These are phyloP conservation scores for Spermophilus dauricus DNA, from an alignment of 2,113 vertebrate species.

Conservation along the genomic window DNA sequence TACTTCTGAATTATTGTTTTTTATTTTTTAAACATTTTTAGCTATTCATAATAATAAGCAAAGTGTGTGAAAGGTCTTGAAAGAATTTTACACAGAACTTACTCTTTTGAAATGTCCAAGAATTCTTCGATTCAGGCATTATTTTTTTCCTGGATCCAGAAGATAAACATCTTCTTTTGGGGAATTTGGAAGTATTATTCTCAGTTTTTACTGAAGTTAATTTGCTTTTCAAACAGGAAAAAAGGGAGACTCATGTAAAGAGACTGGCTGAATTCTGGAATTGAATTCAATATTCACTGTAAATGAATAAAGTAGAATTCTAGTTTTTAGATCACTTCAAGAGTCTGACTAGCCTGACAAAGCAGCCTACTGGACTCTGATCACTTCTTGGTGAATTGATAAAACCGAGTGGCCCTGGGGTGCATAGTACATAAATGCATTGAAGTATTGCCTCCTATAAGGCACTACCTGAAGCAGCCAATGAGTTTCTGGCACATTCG, in stretches of 20 bases:
- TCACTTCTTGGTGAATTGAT: neutral
- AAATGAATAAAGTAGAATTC: neutral
- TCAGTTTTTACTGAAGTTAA: neutral
- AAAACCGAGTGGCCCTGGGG: neutral
- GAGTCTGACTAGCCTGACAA: neutral
- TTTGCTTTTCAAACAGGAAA: neutral
- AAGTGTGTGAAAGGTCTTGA: neutral
- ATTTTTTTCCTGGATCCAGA: neutral
- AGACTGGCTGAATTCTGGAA: neutral
- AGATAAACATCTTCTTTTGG: neutral
- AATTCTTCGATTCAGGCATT: neutral
- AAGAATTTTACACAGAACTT: neutral
- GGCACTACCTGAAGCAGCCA: neutral
- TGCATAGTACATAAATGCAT: no score
- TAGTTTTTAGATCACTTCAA: neutral
- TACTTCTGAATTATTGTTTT: neutral
- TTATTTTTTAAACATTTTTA: neutral
- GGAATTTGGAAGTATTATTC: neutral
- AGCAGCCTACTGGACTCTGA: neutral
- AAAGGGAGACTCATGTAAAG: neutral
- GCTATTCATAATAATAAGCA: neutral
- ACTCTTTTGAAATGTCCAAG: neutral
- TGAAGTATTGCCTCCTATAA: neutral
- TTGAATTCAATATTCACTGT: neutral
- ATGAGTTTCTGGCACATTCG: neutral